Percentiles rank a stretch among this genome's conserved stretches.
Conservation (phyloP, 2,888 invertebrate genomes). For the Euplagia quadripunctaria region DNA sequence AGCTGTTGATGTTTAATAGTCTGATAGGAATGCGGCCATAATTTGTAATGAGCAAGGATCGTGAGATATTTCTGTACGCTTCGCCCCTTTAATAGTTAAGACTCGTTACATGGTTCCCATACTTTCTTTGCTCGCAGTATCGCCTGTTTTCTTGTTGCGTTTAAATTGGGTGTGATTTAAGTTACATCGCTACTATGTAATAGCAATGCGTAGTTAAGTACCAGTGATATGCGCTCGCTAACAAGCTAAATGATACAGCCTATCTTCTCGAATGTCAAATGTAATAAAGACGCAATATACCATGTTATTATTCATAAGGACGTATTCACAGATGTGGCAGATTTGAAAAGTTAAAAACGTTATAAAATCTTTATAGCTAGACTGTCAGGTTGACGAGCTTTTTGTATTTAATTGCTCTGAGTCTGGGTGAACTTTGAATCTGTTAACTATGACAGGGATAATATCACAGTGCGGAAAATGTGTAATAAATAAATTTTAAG, state of each 20-base stretch:
- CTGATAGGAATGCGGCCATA: conserved; percentile 84
- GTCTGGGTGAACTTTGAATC: not conserved
- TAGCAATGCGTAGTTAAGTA: conserved; percentile 57
- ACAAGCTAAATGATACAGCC: conserved; percentile 55
- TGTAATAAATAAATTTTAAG: too few relatives aligned
- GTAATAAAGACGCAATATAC: conserved; percentile 48
- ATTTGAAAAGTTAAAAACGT: not conserved
- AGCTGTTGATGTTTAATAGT: conserved; percentile 69
- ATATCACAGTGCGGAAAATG: too few relatives aligned
- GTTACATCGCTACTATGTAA: conserved; percentile 65
- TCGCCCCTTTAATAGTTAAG: conserved; percentile 80
- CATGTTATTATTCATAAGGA: conserved; percentile 37
- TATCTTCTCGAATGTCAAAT: conserved; percentile 50
- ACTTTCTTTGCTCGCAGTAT: conserved; percentile 66
- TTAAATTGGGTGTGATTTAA: conserved; percentile 74
- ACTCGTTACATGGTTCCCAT: conserved; percentile 83
- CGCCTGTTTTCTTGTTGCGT: conserved; percentile 59
- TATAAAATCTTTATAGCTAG: not conserved
- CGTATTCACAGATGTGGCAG: not conserved
- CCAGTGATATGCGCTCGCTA: conserved; percentile 57
- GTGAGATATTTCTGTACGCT: conserved; percentile 83
- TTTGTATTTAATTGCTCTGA: not conserved
- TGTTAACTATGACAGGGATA: too few relatives aligned
- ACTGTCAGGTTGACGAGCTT: not conserved
- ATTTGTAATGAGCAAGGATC: conserved; percentile 86